phyloP scores from a whole-genome alignment of 2,113 vertebrate species.

The Syngnathoides biaculeatus region DNA sequence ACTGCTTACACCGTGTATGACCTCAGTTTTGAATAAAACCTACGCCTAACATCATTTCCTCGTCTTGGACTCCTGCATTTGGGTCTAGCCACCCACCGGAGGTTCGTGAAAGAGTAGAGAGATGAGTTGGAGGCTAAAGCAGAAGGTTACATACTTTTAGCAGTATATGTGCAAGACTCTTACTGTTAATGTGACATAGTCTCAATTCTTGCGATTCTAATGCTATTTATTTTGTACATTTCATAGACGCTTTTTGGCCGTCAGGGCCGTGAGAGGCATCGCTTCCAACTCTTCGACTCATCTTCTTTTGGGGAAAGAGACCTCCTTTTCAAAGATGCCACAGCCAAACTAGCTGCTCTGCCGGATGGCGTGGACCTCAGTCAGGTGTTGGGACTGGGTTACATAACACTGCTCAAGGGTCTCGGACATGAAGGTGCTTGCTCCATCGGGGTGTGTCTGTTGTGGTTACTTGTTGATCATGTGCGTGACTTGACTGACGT shows the following conservation, averaged over 20 bases:
- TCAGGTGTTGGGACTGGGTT: conserved; percentile 83
- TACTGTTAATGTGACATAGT: background rate
- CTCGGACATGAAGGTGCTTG: conserved; percentile 84
- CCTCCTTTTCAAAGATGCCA: conserved; percentile 82
- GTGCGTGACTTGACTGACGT: background rate
- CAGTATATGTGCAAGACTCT: background rate
- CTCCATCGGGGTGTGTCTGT: background rate
- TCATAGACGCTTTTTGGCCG: conserved; percentile 77
- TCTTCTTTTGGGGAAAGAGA: conserved; percentile 71
- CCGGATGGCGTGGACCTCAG: conserved; percentile 77
- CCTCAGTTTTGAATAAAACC: too few relatives aligned
- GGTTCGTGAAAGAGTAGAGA: too few relatives aligned
- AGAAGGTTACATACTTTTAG: background rate
- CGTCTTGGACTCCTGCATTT: too few relatives aligned
- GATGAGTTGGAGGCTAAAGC: background rate
- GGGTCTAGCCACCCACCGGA: too few relatives aligned
- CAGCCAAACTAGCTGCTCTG: conserved; percentile 72
- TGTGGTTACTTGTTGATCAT: background rate
- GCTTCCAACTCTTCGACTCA: conserved; percentile 83
- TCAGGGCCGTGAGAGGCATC: conserved; percentile 70
- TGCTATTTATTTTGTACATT: background rate
- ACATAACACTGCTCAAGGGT: conserved; percentile 83
- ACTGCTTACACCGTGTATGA: too few relatives aligned
- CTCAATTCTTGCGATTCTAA: background rate
- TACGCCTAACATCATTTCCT: too few relatives aligned